These are phyloP conservation scores for Bombus consobrinus DNA, from an alignment of 1,140 invertebrate species.

Conservation along the genomic window DNA sequence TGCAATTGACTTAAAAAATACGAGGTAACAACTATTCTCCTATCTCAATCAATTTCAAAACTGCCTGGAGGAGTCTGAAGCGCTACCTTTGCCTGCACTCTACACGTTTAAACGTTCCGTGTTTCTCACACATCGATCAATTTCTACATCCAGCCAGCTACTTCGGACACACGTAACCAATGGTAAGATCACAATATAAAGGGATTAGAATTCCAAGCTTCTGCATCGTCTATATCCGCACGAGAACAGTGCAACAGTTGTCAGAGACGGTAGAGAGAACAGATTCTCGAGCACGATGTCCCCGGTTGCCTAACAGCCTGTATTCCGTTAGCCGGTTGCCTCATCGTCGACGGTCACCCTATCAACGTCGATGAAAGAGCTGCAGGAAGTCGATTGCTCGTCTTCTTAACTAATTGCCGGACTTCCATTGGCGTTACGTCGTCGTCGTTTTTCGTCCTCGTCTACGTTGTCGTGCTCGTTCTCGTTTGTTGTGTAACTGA, in stretches of 20 bases:
- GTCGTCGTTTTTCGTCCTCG: neutral
- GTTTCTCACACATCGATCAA: neutral
- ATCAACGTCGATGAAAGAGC: conserved; percentile 38
- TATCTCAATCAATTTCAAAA: neutral
- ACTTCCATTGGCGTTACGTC: conserved; percentile 30
- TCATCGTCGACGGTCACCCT: conserved; percentile 55
- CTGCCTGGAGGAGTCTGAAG: neutral
- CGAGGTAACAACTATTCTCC: neutral
- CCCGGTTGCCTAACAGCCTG: conserved; percentile 48
- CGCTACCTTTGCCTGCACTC: too few relatives aligned
- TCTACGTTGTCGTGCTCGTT: neutral
- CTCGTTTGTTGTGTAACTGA: conserved; percentile 14
- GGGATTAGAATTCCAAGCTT: neutral
- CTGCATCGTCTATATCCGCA: neutral
- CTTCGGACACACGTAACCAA: neutral
- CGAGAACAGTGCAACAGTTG: neutral
- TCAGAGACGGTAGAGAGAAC: neutral
- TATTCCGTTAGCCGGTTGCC: conserved; percentile 52
- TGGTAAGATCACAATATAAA: neutral
- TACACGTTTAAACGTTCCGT: neutral
- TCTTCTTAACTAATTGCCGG: conserved; percentile 60
- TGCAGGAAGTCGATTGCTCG: conserved; percentile 63
- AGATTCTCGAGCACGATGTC: neutral
- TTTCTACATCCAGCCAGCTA: neutral
- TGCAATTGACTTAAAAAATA: neutral